Evolutionary conservation across 2,113 vertebrate species (phyloP), one percentile per base, ranked within the genome.

Genomic region (Donacobius atricapilla): DNA sequence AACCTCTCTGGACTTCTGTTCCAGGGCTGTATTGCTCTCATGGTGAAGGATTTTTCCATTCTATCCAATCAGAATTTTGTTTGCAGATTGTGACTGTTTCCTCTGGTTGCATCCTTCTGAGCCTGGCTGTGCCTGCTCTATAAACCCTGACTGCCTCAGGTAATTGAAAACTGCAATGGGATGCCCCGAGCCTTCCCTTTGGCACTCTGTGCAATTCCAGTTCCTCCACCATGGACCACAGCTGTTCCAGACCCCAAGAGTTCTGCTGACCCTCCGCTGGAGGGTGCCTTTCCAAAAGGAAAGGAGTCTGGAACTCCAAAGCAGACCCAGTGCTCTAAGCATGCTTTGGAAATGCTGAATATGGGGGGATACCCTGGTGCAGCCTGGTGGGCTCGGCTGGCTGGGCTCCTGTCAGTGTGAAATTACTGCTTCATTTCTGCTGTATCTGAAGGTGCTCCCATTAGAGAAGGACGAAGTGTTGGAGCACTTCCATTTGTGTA

Each of bases 191-290:
- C 54, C 25, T 40, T 33, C 37, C 10, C 20, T 39, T 21, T 11
- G 15, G 17, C n/a, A 39, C n/a, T 14, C 31, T 54, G 56, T 44
- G 54, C 31, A 18, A 24, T 18, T 17, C 21, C 60, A 18, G 15
- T 1, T 44, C 56, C n/a, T 47, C 20, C 73, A 48, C 31, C 44
- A 23, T 27, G 5, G 35, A 4, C 22, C 42, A n/a, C n/a, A 17
- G 1, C 30, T 20, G 8, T 3, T 40, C 15, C 64, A 57, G 37
- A 10, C 5, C 58, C 21, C n/a, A 2, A 2, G 33, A 25, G 27
- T 11, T n/a, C 17, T n/a, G 58, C 11, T 47, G 64, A 15, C 7
- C 30, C 35, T 48, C 16, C 51, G 19, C 33, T 61, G 11, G 15
- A 21, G 25, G 39, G 1, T 14, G n/a, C 15, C 30, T 39, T 47